A percentile compares a stretch with the other conserved stretches of the same genome.
phyloP scores from a whole-genome alignment of 1,140 invertebrate genomes.

The Zaprionus vittiger region DNA sequence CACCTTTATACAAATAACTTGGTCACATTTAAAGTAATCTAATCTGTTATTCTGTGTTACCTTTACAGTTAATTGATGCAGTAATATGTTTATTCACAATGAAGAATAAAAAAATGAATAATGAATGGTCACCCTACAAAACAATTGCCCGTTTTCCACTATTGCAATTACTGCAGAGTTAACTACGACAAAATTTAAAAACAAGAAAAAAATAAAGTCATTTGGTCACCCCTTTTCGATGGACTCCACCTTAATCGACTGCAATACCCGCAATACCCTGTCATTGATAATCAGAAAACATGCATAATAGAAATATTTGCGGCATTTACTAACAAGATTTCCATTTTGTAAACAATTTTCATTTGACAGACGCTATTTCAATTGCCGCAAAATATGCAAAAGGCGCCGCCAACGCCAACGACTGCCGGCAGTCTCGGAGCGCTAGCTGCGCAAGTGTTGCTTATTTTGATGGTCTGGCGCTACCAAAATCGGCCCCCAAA shows the following conservation, averaged over 20 bases:
- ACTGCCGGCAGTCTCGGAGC: background rate
- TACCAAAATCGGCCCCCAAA: slow-evolving; percentile 67
- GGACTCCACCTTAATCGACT: background rate
- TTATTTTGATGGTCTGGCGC: slow-evolving; percentile 56
- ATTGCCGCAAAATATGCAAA: slow-evolving; percentile 63
- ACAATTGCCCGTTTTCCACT: background rate
- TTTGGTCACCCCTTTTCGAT: background rate
- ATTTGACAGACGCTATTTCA: slow-evolving; percentile 71
- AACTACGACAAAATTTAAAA: background rate
- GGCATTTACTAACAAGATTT: slow-evolving; percentile 71
- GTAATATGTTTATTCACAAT: too few relatives aligned
- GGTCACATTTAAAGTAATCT: background rate
- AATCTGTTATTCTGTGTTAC: too few relatives aligned
- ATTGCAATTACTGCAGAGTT: background rate
- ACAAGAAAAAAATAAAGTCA: background rate
- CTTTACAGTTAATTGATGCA: too few relatives aligned
- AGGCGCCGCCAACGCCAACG: slow-evolving; percentile 41
- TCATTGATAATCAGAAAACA: background rate
- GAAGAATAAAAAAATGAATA: background rate
- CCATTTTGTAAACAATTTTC: slow-evolving; percentile 66
- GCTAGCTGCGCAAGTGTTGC: slow-evolving; percentile 14
- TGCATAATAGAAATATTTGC: slow-evolving; percentile 49
- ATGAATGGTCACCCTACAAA: background rate
- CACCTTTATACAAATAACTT: background rate
- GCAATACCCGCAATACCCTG: background rate